These are phyloP conservation scores for Alexandromys fortis DNA, from an alignment of 2,113 vertebrate species.

Conservation along the genomic window DNA sequence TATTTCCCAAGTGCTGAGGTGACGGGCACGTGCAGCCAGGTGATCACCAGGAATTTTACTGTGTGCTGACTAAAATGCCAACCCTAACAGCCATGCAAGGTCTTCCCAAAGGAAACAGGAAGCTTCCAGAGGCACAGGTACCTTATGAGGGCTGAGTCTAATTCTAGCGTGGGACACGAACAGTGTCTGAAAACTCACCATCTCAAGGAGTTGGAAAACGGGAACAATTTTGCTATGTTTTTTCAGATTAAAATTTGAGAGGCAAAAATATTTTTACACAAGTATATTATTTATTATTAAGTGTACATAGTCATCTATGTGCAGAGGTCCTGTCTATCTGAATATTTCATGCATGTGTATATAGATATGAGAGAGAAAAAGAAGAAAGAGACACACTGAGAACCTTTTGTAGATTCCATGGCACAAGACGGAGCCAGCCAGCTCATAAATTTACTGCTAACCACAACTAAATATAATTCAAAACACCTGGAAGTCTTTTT, in stretches of 20 bases:
- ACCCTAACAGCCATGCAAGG: background rate
- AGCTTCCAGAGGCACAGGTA: background rate
- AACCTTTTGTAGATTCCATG: constrained; percentile 24
- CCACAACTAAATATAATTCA: constrained; percentile 67
- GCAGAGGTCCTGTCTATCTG: constrained; percentile 35
- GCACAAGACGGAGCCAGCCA: constrained; percentile 42
- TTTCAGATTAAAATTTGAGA: constrained; percentile 54
- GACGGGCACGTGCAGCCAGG: background rate
- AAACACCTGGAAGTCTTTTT: constrained; percentile 70
- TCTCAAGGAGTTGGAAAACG: background rate
- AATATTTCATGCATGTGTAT: background rate
- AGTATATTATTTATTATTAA: background rate
- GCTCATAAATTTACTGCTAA: constrained; percentile 64
- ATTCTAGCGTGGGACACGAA: background rate
- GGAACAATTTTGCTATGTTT: constrained; percentile 47
- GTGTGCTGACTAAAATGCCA: background rate
- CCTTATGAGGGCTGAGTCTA: constrained; percentile 17
- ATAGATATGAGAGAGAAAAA: background rate
- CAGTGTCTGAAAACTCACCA: constrained; percentile 39
- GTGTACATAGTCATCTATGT: constrained; percentile 55
- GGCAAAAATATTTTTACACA: background rate
- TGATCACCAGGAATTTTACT: background rate
- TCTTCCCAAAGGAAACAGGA: constrained; percentile 44
- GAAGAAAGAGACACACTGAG: background rate
- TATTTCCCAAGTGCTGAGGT: background rate